A percentile compares a stretch with the other conserved stretches of the same genome.
phyloP scores from a whole-genome alignment of 2,113 vertebrate genomes.

The Brachyistius frenatus region DNA sequence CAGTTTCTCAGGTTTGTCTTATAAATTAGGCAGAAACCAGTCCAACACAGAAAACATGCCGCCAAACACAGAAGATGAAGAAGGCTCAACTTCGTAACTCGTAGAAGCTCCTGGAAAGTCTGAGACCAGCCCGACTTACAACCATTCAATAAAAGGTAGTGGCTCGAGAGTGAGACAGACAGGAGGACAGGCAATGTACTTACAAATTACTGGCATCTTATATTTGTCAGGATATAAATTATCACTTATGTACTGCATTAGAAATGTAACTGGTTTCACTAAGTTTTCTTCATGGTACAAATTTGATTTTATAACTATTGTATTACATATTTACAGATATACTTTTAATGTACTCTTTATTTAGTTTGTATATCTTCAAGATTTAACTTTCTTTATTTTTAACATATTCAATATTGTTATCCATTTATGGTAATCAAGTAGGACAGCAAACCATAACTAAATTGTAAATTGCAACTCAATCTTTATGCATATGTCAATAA shows the following conservation, averaged over 20 bases:
- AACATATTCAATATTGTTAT: not conserved
- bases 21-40: not conserved
- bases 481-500: not conserved
- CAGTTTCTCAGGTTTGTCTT: slow-evolving; percentile 3
- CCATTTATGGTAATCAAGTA: too few species aligned
- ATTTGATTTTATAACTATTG: not conserved
- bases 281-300: not conserved
- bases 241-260: too few species aligned
- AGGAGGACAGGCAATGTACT: not conserved
- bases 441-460: not conserved
- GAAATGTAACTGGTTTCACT: not conserved
- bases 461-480: too few species aligned
- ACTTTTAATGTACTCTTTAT: not conserved
- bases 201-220: not conserved
- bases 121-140: slow-evolving; percentile 33
- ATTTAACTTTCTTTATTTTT: not conserved
- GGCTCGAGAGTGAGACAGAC: not conserved
- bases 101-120: not conserved
- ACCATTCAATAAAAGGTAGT: slow-evolving; percentile 25
- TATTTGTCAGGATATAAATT: not conserved
- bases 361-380: not conserved
- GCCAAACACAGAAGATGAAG: slow-evolving; percentile 4
- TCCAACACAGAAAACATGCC: not conserved
- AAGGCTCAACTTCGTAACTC: slow-evolving; percentile 21
- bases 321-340: not conserved